Evolutionary conservation across 2,888 invertebrate genomes (phyloP).

Genomic region (Vesta saturnalis): DNA sequence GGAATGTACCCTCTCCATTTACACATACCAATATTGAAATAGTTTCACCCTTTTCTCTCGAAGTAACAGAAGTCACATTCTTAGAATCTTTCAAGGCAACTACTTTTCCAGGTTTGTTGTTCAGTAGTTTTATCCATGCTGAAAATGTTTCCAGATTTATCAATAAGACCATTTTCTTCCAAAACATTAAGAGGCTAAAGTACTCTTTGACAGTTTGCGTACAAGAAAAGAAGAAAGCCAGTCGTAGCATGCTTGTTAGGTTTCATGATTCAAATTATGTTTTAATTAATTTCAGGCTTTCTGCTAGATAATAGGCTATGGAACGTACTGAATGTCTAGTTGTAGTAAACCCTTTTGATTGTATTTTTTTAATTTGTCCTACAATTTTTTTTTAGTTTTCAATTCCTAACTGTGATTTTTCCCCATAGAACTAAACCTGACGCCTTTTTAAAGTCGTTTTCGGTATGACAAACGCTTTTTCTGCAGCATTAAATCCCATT

Average conservation of each 20-base stretch:
- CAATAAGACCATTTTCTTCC: neutral
- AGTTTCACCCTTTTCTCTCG: neutral
- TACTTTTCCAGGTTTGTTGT: too few species aligned
- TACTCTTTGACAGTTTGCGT: neutral
- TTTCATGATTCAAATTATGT: neutral
- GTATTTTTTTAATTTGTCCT: constrained; percentile 4
- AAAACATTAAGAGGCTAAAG: neutral
- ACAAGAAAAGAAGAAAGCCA: neutral
- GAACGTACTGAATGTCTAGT: constrained; percentile 21
- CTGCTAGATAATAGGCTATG: neutral
- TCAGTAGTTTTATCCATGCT: too few species aligned
- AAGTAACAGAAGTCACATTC: neutral
- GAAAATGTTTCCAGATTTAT: too few species aligned
- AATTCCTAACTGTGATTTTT: neutral
- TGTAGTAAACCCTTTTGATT: constrained; percentile 33
- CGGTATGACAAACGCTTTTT: neutral
- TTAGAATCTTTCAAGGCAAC: neutral
- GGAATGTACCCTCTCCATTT: neutral
- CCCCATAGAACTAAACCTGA: neutral
- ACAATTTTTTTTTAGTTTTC: neutral
- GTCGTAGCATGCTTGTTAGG: neutral
- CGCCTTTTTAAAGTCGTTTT: constrained; percentile 4
- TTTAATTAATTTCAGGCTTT: neutral
- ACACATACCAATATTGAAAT: neutral
- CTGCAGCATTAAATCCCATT: neutral